Base-by-base conservation (phyloP, 2,797 vertebrate species). In the Tenualosa ilisha region DNA sequence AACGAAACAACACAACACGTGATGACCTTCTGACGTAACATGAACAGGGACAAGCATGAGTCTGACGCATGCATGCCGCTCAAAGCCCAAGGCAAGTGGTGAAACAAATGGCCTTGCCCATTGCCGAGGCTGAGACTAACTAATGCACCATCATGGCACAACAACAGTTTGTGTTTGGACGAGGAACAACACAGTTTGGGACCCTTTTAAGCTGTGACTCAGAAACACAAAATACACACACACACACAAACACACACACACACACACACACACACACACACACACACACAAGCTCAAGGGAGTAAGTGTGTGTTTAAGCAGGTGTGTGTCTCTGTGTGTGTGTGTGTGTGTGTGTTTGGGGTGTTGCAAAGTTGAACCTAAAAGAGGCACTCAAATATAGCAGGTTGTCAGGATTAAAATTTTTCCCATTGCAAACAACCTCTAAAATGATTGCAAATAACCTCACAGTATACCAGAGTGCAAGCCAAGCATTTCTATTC, bases 31-130 rank as follows among this genome's bases (percentile, higher is more conserved):
- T 68, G 68, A 86, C 12, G 49, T 82, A 79, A 79, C 40, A 22
- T 79, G 46, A 82, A 72, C 81, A 84, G 79, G 81, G 54, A 17
- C 87, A 54, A 83, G 81, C 85, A 6, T 13, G 82, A 43, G 54
- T 68, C 84, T 86, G 79, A 88, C 72, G 79, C 72, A 85, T 84
- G 65, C 81, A 85, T 84, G 84, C 56, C 61, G 83, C 24, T 59
- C 68, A 56, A 17, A 24, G 86, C 82, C 82, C 53, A 65, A 63
- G 51, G 83, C 86, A 81, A 49, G 82, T 63, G 83, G 13, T 6
- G 20, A 79, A 20, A 20, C 7, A 40, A 51, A 22, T 8, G 5
- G 72, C 37, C 72, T 79, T 79, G 72, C 40, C 20, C 15, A 17
- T 43, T 46, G 72, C 40, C 17, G 20, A 46, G 72, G 37, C 40